These are phyloP conservation scores for Stylophora pistillata DNA, from an alignment of 64 coral and sea anemone species.

Conservation along the genomic window DNA sequence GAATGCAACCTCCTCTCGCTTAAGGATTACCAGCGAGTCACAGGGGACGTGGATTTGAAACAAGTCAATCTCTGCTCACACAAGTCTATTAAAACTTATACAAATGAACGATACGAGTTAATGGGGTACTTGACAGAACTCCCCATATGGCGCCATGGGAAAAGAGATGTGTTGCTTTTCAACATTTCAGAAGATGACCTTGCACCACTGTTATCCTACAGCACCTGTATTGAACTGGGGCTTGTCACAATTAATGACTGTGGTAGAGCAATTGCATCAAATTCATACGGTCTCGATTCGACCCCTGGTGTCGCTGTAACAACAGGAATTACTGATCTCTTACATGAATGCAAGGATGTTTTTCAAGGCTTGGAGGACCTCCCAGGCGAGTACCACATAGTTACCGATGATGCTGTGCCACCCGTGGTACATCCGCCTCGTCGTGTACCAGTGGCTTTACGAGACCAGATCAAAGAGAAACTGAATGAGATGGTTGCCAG, in stretches of 20 bases:
- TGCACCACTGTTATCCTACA: too few relatives aligned
- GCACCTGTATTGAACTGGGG: constrained; percentile 52
- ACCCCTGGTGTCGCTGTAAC: constrained; percentile 37
- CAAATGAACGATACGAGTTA: constrained; percentile 47
- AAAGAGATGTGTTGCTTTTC: constrained; percentile 37
- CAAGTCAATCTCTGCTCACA: constrained; percentile 55
- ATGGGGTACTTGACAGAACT: constrained; percentile 25
- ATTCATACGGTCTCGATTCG: constrained; percentile 19
- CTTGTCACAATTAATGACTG: constrained; percentile 57
- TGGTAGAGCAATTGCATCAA: constrained; percentile 50
- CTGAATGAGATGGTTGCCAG: constrained; percentile 28
- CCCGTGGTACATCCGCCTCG: constrained; percentile 58
- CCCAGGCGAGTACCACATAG: constrained; percentile 53
- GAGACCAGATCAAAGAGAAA: constrained; percentile 8
- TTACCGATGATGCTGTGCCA: constrained; percentile 23
- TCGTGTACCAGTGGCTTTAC: constrained; percentile 50
- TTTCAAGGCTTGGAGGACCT: constrained; percentile 22
- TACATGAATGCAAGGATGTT: constrained; percentile 66
- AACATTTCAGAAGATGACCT: constrained; percentile 60
- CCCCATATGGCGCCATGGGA: constrained; percentile 19
- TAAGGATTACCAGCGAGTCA: constrained; percentile 42
- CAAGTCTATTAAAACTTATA: constrained; percentile 59
- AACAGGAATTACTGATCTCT: constrained; percentile 15
- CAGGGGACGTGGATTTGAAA: constrained; percentile 45
- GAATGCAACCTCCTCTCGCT: too few relatives aligned